Percentiles rank a stretch among this genome's conserved stretches.
These are phyloP conservation scores for Willowsia nigromaculata DNA, from an alignment of 2,888 invertebrate genomes.

Conservation along the genomic window DNA sequence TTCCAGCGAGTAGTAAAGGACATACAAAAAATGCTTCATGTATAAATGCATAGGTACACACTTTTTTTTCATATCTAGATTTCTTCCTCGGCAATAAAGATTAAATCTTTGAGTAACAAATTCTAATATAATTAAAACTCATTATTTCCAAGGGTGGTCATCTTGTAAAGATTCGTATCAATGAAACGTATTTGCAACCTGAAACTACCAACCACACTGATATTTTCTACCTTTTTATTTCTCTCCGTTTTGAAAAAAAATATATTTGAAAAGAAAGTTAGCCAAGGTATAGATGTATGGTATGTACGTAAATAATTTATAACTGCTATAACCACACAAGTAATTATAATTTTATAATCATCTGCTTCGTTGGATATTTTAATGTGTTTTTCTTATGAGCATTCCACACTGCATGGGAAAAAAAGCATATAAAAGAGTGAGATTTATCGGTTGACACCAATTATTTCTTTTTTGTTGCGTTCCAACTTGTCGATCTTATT, in stretches of 20 bases:
- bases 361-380: constrained; percentile 15
- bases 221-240: constrained; percentile 19
- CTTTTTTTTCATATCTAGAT: constrained; percentile 36
- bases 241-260: not conserved
- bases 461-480: constrained; percentile 62
- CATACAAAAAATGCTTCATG: not conserved
- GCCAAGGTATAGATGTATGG: not conserved
- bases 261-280: not conserved
- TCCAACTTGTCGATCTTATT: constrained; percentile 35
- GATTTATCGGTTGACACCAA: constrained; percentile 70
- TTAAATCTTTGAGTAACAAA: constrained; percentile 65
- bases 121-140: constrained; percentile 69
- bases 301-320: not conserved
- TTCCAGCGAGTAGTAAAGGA: constrained; percentile 23
- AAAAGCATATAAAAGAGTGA: not conserved
- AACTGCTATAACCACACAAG: constrained; percentile 30
- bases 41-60: not conserved
- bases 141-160: constrained; percentile 71
- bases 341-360: constrained; percentile 45
- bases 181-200: constrained; percentile 34
- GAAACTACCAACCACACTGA: constrained; percentile 35
- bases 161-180: constrained; percentile 67
- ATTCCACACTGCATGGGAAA: not conserved
- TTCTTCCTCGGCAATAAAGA: constrained; percentile 59
- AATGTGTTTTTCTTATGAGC: not conserved